Base-by-base conservation (phyloP, 2,888 invertebrate species). In the Idaea aversata region DNA sequence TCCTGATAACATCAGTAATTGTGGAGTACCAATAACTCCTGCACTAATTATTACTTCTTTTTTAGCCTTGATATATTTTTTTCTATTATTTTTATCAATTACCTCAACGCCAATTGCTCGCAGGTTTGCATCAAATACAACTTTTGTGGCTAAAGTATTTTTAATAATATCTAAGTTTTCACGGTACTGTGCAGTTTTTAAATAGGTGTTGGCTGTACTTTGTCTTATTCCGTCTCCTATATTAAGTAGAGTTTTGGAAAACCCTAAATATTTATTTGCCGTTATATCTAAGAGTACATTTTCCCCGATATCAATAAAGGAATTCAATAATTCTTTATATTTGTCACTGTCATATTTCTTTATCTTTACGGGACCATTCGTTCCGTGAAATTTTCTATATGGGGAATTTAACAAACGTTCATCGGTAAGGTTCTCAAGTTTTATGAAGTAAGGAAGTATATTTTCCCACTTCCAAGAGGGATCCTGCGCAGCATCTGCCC, bases 191-290 rank as follows among this genome's bases (percentile, higher is more conserved):
- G 75, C 63, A 0, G 75, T 77, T 0, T 82, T 72, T 0, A 94
- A 75, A 70, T 88, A 95, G 61, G 91, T 87, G 63, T 87, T 87
- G 0, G 93, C 88, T 1, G 91, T 88, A 69, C 90, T 93, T 69
- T 88, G 88, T 47, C 93, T 78, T 36, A 78, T 73, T 0, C 93
- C 93, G n/a, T 82, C 77, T 57, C 87, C 85, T 74, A 91, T 83
- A 25, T 88, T 91, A 7, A 83, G 86, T 67, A 91, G 86, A 0
- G 89, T 79, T 65, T 86, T 85, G 0, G 90, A 84, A 63, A 88
- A 88, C 0, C 93, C 93, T 15, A 88, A 75, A 66, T 86, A 83
- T 3, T 83, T 75, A 59, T 77, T 70, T 0, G 87, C 89, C 69
- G 91, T 86, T 0, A 71, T 13, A 63, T 90, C 83, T 63, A 87